Evolutionary conservation across 2,113 vertebrate genomes (phyloP).

Genomic region (Oceanites oceanicus): DNA sequence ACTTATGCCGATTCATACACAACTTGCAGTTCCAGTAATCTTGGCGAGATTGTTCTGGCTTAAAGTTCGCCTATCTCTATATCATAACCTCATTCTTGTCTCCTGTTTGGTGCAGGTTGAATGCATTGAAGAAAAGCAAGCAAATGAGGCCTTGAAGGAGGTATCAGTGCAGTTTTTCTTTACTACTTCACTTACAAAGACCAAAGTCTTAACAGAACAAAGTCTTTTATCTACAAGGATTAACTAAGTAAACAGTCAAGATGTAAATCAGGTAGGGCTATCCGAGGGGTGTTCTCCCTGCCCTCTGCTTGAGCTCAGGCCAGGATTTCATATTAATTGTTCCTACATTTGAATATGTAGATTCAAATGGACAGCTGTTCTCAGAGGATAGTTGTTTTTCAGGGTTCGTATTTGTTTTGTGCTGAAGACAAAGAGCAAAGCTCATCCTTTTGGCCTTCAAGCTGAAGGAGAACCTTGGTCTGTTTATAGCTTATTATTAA

Average conservation of each 20-base stretch:
- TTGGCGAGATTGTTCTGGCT: neutral
- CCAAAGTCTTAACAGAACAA: neutral
- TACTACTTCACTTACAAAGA: neutral
- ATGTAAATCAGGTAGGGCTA: neutral
- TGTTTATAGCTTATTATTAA: neutral
- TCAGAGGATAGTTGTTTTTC: neutral
- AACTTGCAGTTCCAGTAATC: neutral
- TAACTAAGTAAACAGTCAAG: neutral
- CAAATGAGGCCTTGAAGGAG: slow-evolving; percentile 64
- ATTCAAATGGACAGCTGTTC: neutral
- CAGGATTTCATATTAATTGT: neutral
- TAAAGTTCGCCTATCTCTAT: neutral
- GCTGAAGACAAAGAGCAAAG: neutral
- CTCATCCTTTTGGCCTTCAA: neutral
- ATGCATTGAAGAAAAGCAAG: slow-evolving; percentile 66
- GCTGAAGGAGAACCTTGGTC: neutral
- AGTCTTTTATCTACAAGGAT: neutral
- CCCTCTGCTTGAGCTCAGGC: neutral
- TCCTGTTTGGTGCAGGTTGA: slow-evolving; percentile 61
- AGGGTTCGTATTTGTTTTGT: neutral
- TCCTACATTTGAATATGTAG: neutral
- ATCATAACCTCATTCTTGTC: neutral
- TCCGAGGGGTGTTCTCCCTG: neutral
- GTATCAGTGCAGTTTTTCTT: slow-evolving; percentile 27
- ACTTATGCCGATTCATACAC: neutral